These are phyloP conservation scores for Myripristis jacobus DNA, from an alignment of 2,797 vertebrate genomes.

Conservation along the genomic window DNA sequence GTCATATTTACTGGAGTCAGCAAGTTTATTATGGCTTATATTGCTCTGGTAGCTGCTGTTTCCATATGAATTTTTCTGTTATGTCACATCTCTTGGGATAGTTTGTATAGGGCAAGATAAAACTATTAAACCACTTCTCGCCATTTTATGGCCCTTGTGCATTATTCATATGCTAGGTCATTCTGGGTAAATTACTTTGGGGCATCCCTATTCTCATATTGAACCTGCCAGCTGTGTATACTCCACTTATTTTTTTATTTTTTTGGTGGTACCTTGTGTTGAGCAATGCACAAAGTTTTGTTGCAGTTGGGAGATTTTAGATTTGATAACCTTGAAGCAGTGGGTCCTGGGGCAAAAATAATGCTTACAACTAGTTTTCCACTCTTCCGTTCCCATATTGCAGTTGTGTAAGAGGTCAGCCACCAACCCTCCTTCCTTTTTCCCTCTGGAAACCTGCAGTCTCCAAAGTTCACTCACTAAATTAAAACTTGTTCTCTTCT, in stretches of 20 bases:
- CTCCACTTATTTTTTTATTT: slow-evolving; percentile 37
- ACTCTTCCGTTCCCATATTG: slow-evolving; percentile 23
- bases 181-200: slow-evolving; percentile 75
- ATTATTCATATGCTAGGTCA: slow-evolving; percentile 74
- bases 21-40: slow-evolving; percentile 75
- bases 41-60: slow-evolving; percentile 63
- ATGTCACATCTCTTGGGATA: slow-evolving; percentile 73
- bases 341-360: slow-evolving; percentile 43
- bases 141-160: slow-evolving; percentile 63
- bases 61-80: slow-evolving; percentile 67
- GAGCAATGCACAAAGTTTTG: slow-evolving; percentile 46
- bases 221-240: slow-evolving; percentile 43
- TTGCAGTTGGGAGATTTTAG: slow-evolving; percentile 46
- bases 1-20: slow-evolving; percentile 76
- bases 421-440: slow-evolving; percentile 23
- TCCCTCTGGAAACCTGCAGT: slow-evolving; percentile 43
- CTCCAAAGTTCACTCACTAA: slow-evolving; percentile 46
- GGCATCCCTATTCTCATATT: slow-evolving; percentile 71
- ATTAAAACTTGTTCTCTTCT: slow-evolving; percentile 50
- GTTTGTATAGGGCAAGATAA: slow-evolving; percentile 71
- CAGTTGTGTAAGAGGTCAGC: slow-evolving; percentile 32
- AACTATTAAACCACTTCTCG: slow-evolving; percentile 61
- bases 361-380: slow-evolving; percentile 30
- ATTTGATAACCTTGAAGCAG: slow-evolving; percentile 52
- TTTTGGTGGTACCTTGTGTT: slow-evolving; percentile 8